phyloP scores from a whole-genome alignment of 2,797 vertebrate species.

The Nyctibius grandis region DNA sequence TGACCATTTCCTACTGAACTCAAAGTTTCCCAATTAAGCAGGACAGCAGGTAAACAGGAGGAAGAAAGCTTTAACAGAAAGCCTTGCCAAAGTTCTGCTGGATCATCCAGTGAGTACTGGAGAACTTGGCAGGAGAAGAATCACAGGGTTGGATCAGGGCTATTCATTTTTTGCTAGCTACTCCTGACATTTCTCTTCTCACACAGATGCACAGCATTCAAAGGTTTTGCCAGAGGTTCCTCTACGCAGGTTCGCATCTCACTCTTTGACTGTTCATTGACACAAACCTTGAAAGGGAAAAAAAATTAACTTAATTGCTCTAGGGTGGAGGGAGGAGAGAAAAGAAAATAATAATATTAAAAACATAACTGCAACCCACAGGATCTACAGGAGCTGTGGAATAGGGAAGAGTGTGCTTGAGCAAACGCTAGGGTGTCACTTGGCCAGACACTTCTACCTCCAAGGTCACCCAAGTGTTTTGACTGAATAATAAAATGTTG shows the following conservation, averaged over 20 bases:
- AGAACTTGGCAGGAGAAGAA: slow-evolving; percentile 58
- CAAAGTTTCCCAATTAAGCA: slow-evolving; percentile 19
- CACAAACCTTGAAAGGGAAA: background rate
- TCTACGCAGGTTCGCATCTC: background rate
- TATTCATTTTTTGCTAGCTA: slow-evolving; percentile 37
- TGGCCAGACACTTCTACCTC: slow-evolving; percentile 49
- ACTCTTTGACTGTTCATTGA: slow-evolving; percentile 19
- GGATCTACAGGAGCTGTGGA: background rate
- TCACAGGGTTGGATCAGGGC: slow-evolving; percentile 21
- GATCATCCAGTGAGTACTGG: slow-evolving; percentile 41
- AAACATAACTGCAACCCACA: slow-evolving; percentile 15
- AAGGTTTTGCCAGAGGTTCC: slow-evolving; percentile 33
- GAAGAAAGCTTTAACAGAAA: slow-evolving; percentile 28
- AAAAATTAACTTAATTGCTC: background rate
- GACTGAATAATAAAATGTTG: slow-evolving; percentile 36
- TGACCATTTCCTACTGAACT: slow-evolving; percentile 34
- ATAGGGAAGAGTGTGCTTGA: slow-evolving; percentile 14
- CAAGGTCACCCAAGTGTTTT: slow-evolving; percentile 62
- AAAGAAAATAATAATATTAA: slow-evolving; percentile 23
- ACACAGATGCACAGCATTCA: background rate
- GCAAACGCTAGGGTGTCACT: slow-evolving; percentile 25
- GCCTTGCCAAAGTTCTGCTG: slow-evolving; percentile 47
- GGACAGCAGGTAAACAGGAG: slow-evolving; percentile 55
- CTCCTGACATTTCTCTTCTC: slow-evolving; percentile 51
- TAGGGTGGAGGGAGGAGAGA: background rate